A percentile compares a stretch with the other conserved stretches of the same genome.
phyloP scores from a whole-genome alignment of 2,113 vertebrate species.

The Etheostoma spectabile region DNA sequence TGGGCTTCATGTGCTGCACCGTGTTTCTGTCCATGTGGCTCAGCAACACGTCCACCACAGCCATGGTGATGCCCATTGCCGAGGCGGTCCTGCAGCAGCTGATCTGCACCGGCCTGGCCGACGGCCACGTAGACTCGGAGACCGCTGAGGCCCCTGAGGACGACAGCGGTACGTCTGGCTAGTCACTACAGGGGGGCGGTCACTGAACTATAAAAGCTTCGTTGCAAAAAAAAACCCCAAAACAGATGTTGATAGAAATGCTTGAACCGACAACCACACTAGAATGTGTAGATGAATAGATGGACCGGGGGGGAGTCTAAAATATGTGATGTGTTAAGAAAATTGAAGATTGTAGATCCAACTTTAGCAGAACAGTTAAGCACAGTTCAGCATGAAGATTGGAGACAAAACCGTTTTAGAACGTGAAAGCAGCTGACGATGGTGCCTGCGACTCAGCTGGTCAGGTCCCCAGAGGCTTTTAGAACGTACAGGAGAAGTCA shows the following conservation, averaged over 20 bases:
- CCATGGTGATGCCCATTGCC: slow-evolving; percentile 99
- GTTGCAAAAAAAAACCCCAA: background rate
- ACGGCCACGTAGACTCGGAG: slow-evolving; percentile 85
- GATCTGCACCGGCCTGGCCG: slow-evolving; percentile 86
- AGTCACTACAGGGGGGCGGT: background rate
- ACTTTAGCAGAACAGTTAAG: too few relatives aligned
- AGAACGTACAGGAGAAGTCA: too few relatives aligned
- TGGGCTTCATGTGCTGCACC: slow-evolving; percentile 99
- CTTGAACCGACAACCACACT: background rate
- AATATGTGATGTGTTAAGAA: background rate
- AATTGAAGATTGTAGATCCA: background rate
- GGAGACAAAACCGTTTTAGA: too few relatives aligned
- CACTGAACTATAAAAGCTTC: background rate
- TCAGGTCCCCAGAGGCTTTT: too few relatives aligned
- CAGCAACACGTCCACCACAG: slow-evolving; percentile 98
- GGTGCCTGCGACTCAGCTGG: too few relatives aligned
- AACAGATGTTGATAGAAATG: background rate
- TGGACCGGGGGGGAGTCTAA: background rate
- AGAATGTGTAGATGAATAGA: background rate
- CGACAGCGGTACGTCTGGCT: slow-evolving; percentile 53
- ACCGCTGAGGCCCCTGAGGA: slow-evolving; percentile 73
- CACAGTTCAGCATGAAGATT: background rate
- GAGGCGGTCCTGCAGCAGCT: slow-evolving; percentile 97
- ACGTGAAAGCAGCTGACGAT: too few relatives aligned
- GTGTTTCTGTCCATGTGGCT: slow-evolving; percentile 98